Evolutionary conservation across 2,888 invertebrate species (phyloP).

Genomic region (Eumacrocentrus americanus): DNA sequence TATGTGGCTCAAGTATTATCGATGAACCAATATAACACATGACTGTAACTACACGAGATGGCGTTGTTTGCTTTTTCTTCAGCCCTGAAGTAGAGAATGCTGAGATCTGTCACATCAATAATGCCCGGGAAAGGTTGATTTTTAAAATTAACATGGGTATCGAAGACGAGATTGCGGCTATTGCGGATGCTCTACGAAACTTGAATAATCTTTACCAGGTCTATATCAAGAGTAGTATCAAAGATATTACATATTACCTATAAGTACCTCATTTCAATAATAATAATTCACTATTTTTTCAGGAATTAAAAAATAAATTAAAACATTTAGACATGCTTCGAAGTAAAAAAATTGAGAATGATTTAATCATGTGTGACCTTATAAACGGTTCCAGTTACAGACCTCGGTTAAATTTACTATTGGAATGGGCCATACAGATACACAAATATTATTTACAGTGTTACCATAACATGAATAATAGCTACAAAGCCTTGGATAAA

Average conservation of each 20-base stretch:
- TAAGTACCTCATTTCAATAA: neutral
- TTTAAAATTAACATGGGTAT: conserved; percentile 50
- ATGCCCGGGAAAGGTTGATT: conserved; percentile 44
- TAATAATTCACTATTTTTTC: neutral
- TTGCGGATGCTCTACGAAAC: conserved; percentile 36
- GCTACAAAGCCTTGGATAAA: conserved; percentile 44
- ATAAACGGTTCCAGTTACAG: conserved; percentile 46
- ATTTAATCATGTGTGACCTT: conserved; percentile 43
- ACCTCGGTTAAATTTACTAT: conserved; percentile 47
- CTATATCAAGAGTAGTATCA: conserved; percentile 20
- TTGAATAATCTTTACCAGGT: conserved; percentile 48
- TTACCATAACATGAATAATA: conserved; percentile 34
- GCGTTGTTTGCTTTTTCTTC: conserved; percentile 26
- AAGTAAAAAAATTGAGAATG: conserved; percentile 41
- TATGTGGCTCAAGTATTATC: no score
- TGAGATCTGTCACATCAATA: conserved; percentile 41
- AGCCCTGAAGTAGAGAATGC: conserved; percentile 45
- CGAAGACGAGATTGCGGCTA: conserved; percentile 42
- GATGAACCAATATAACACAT: neutral
- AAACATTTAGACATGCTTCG: conserved; percentile 42
- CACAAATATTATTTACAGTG: conserved; percentile 43
- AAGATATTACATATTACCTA: no score
- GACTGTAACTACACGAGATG: neutral
- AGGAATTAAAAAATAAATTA: conserved; percentile 49
- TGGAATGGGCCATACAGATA: conserved; percentile 49